Percentiles rank a stretch among this genome's conserved stretches.
phyloP scores from a whole-genome alignment of 2,888 invertebrate species.

The Drosophila niveifrons region DNA sequence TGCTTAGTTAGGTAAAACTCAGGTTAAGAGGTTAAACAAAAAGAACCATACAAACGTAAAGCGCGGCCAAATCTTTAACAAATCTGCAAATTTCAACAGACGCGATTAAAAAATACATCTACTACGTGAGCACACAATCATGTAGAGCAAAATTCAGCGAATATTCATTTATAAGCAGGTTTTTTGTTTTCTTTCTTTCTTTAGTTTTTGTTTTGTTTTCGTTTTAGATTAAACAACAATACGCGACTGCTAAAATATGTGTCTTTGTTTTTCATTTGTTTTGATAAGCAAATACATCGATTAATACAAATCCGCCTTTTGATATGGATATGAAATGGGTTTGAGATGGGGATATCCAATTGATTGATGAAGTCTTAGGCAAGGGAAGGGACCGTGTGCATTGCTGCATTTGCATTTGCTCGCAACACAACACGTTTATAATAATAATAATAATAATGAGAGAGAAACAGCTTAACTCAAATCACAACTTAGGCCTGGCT shows the following conservation, averaged over 20 bases:
- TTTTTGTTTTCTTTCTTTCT: conserved; percentile 10
- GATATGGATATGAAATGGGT: conserved; percentile 2
- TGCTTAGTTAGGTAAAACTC: conserved; percentile 62
- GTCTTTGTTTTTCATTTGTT: conserved; percentile 32
- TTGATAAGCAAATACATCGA: conserved; percentile 42
- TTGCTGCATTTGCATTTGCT: conserved; percentile 18
- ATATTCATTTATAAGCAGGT: conserved; percentile 37
- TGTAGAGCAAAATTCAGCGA: conserved; percentile 60
- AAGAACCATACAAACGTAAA: conserved; percentile 23
- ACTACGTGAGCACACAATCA: conserved; percentile 12
- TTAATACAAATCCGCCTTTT: neutral
- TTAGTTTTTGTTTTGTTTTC: neutral
- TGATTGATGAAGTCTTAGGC: conserved; percentile 30
- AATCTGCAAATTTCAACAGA: conserved; percentile 32
- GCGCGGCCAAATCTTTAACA: conserved; percentile 37
- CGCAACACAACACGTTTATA: conserved; percentile 57
- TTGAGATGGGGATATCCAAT: conserved; percentile 9
- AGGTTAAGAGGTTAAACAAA: conserved; percentile 41
- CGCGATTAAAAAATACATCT: conserved; percentile 23
- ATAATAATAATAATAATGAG: conserved; percentile 34
- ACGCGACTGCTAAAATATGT: conserved; percentile 58
- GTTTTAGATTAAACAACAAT: conserved; percentile 67
- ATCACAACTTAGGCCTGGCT: conserved; percentile 81
- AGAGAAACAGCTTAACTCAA: conserved; percentile 42
- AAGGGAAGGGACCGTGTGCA: conserved; percentile 20